Evolutionary conservation across 1,140 invertebrate species (phyloP), one percentile per base, ranked within the genome.

Genomic region (Microplitis mediator): DNA sequence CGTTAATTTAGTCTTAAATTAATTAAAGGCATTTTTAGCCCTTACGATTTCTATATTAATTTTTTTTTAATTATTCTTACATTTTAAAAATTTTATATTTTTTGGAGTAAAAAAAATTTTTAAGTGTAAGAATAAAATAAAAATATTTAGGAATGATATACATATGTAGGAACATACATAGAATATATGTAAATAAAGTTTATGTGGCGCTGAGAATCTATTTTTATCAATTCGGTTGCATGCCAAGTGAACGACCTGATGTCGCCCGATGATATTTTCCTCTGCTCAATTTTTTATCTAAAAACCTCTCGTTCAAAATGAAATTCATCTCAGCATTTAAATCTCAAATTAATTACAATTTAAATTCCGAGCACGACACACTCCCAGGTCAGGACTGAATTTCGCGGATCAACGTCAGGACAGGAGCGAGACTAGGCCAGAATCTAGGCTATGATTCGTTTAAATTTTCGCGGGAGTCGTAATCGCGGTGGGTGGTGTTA

Each of bases 201-300:
- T 23, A 64, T 68, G 50, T 45, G 51, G 71, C 79, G 81, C 77
- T 82, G 83, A 80, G 77, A 78, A 84, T 86, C 85, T 86, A 86
- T 86, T 85, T 86, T 85, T 85, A 85, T 82, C 78, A 76, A 78
- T 81, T 80, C 80, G 81, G 81, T 83, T 82, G 82, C 83, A 82
- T 80, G 80, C 82, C 78, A 84, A 84, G 85, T 86, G 85, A 86
- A 86, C 80, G 85, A 86, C 85, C 85, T 85, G 39, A 45, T 45
- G 39, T 45, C 39, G 85, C 82, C 84, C 85, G 84, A 85, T 60
- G 35, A 71, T 35, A 31, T 61, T 45, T 61, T 50, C 54, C 60
- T 16, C 35, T 32, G 1, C 9, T 45, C 31, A 58, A 14, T 36
- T 11, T 11, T 8, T 31, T n/a, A 56, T 31, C 51, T 50, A 31